These are phyloP conservation scores for Tiliacea citrago DNA, from an alignment of 2,888 invertebrate species.

Conservation along the genomic window DNA sequence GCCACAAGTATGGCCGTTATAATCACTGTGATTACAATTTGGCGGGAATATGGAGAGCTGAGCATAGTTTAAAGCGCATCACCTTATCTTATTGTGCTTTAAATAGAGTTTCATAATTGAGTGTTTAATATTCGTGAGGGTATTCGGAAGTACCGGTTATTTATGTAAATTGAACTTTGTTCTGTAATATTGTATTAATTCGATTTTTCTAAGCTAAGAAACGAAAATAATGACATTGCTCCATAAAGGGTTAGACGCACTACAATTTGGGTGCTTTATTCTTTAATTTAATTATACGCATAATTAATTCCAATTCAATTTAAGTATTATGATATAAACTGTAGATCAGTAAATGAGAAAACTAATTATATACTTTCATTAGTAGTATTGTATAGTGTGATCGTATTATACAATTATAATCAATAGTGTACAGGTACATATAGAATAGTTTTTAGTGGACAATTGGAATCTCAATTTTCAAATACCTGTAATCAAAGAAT, in stretches of 20 bases:
- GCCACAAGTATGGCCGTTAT: constrained; percentile 9
- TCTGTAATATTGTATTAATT: constrained; percentile 21
- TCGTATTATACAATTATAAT: constrained; percentile 20
- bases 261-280: constrained; percentile 34
- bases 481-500: constrained; percentile 23
- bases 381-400: constrained; percentile 20
- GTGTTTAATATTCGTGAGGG: constrained; percentile 42
- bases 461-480: constrained; percentile 31
- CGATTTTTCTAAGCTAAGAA: constrained; percentile 28
- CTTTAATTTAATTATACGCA: constrained; percentile 4
- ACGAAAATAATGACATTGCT: constrained; percentile 18
- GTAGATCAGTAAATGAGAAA: constrained; percentile 20
- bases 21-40: constrained; percentile 39
- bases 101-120: constrained; percentile 36
- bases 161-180: constrained; percentile 24
- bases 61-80: constrained; percentile 27
- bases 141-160: constrained; percentile 8
- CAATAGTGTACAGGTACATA: constrained; percentile 39
- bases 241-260: constrained; percentile 31
- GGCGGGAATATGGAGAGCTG: constrained; percentile 35
- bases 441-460: constrained; percentile 27
- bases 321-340: constrained; percentile 11
- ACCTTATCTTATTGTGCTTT: constrained; percentile 40
- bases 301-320: background rate
- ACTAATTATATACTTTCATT: constrained; percentile 2